phyloP scores from a whole-genome alignment of 1,140 invertebrate species.

The Habropoda laboriosa region DNA sequence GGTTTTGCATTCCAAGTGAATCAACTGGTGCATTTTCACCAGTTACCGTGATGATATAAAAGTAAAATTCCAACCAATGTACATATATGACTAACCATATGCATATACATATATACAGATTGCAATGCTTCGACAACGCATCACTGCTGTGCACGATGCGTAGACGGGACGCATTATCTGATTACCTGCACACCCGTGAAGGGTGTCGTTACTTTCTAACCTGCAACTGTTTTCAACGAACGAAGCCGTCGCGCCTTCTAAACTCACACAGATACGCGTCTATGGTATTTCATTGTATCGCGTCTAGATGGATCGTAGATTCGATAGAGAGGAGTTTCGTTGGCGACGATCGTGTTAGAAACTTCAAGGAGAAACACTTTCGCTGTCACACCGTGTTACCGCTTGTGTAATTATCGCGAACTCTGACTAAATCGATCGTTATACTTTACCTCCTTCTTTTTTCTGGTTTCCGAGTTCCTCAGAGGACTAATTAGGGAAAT shows the following conservation, averaged over 20 bases:
- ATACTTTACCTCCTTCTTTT: neutral
- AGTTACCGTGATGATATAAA: neutral
- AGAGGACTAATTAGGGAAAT: neutral
- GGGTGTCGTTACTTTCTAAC: constrained; percentile 55
- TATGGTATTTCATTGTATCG: constrained; percentile 30
- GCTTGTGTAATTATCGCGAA: constrained; percentile 62
- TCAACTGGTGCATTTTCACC: constrained; percentile 28
- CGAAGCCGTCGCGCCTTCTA: neutral
- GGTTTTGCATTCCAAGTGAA: neutral
- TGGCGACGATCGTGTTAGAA: constrained; percentile 65
- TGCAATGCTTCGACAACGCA: constrained; percentile 15
- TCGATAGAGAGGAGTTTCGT: neutral
- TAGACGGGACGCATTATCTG: constrained; percentile 7
- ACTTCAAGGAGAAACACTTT: constrained; percentile 81
- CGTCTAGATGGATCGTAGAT: neutral
- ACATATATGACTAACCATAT: neutral
- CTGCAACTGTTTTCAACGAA: constrained; percentile 8
- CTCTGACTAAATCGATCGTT: neutral
- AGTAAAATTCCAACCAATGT: constrained; percentile 27
- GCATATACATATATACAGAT: neutral
- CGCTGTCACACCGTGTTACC: constrained; percentile 72
- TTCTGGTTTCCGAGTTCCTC: too few species aligned
- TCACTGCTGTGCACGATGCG: neutral
- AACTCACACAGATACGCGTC: neutral
- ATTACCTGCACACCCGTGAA: constrained; percentile 29